Percentiles rank a stretch among this genome's conserved stretches.
Conservation (phyloP, 2,797 vertebrate species). For the Ctenochaetus hawaiiensis region DNA sequence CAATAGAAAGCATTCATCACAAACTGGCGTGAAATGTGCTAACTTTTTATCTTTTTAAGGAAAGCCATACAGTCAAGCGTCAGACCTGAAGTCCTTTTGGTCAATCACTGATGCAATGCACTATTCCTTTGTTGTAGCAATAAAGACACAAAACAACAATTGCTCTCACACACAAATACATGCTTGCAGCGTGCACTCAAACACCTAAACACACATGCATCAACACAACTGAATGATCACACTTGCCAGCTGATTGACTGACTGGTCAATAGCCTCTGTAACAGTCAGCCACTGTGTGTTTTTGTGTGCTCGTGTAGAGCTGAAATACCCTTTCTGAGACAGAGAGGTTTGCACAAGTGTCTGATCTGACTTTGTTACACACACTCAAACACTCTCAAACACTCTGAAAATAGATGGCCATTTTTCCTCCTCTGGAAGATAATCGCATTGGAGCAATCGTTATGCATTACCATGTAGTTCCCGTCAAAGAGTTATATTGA, state of each 20-base stretch:
- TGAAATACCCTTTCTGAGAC: slow-evolving; percentile 46
- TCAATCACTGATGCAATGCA: no score
- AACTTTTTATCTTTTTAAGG: no score
- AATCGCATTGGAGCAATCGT: slow-evolving; percentile 73
- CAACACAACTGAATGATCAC: slow-evolving; percentile 24
- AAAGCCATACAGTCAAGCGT: no score
- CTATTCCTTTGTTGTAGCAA: no score
- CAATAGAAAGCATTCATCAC: no score
- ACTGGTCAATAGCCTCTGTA: slow-evolving; percentile 13
- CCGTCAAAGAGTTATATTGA: slow-evolving; percentile 67
- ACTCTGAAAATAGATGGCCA: slow-evolving; percentile 63
- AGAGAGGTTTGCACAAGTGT: slow-evolving; percentile 54
- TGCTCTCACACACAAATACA: no score
- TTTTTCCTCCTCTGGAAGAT: slow-evolving; percentile 54
- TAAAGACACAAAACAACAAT: no score
- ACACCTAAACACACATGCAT: slow-evolving; percentile 1
- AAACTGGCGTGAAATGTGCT: no score
- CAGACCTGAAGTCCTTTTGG: no score
- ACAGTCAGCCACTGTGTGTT: slow-evolving; percentile 3
- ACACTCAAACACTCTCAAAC: slow-evolving; percentile 59
- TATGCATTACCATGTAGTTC: slow-evolving; percentile 77
- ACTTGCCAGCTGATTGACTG: slow-evolving; percentile 36
- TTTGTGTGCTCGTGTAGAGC: slow-evolving; percentile 15
- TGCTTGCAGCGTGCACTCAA: no score
- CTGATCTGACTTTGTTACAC: slow-evolving; percentile 64